These are phyloP conservation scores for Spinus pinus DNA, from an alignment of 2,797 vertebrate species.

Conservation along the genomic window DNA sequence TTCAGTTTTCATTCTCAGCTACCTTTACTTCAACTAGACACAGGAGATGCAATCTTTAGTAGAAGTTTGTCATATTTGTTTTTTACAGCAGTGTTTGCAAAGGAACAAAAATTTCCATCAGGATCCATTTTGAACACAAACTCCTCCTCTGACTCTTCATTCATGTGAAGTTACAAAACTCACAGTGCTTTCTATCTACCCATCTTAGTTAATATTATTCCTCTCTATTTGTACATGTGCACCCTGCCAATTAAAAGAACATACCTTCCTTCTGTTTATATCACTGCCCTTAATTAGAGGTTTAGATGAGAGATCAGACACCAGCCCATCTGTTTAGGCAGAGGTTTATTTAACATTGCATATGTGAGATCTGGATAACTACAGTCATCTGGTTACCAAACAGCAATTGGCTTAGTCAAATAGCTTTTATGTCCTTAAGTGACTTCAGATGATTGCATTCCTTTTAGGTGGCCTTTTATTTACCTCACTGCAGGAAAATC, in stretches of 20 bases:
- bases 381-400: background rate
- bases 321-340: conserved; percentile 42
- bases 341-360: conserved; percentile 31
- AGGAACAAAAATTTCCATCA: background rate
- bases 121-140: background rate
- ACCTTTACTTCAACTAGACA: background rate
- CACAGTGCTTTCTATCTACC: background rate
- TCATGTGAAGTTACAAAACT: background rate
- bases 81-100: background rate
- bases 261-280: conserved; percentile 17
- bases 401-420: background rate
- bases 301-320: background rate
- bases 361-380: background rate
- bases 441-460: background rate
- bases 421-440: background rate
- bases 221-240: background rate
- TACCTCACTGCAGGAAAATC: background rate
- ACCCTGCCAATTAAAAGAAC: conserved; percentile 8
- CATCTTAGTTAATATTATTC: background rate
- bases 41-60: background rate
- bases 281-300: conserved; percentile 16
- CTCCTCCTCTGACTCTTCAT: background rate
- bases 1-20: background rate
- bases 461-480: background rate
- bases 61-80: background rate